Percentiles rank a stretch among this genome's conserved stretches.
These are phyloP conservation scores for Latrodectus elegans DNA, from an alignment of 2,888 invertebrate genomes.

Conservation along the genomic window DNA sequence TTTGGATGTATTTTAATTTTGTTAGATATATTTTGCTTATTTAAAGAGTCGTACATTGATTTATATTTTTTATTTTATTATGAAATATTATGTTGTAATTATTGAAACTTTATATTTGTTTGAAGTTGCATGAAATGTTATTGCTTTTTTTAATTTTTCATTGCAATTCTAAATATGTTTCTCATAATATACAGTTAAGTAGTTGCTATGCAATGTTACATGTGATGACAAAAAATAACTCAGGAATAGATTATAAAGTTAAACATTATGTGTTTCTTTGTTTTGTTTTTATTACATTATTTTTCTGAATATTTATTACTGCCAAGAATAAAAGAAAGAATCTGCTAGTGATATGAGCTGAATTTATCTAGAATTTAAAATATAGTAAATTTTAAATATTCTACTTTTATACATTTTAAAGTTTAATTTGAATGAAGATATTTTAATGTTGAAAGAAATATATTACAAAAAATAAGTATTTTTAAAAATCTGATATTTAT, in stretches of 20 bases:
- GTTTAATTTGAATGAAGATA: too few species aligned
- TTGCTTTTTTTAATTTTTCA: background rate
- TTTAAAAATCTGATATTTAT: too few species aligned
- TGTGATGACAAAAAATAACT: background rate
- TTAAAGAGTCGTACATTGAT: background rate
- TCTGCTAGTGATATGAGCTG: too few species aligned
- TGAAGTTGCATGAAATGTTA: background rate
- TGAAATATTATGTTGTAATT: background rate
- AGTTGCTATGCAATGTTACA: constrained; percentile 1
- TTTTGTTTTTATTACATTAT: too few species aligned
- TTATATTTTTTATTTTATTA: constrained; percentile 5
- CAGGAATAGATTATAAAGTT: background rate
- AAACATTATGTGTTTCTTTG: background rate
- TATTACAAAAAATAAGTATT: too few species aligned
- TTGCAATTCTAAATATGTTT: background rate
- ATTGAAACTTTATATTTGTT: constrained; percentile 1
- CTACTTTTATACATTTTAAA: too few species aligned
- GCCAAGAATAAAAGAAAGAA: too few species aligned
- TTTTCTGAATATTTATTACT: too few species aligned
- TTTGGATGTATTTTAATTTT: constrained; percentile 5
- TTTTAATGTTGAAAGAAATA: too few species aligned
- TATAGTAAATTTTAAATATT: too few species aligned
- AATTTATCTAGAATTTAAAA: too few species aligned
- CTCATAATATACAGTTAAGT: background rate
- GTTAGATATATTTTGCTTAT: background rate